Evolutionary conservation across 1,140 invertebrate species (phyloP).

Genomic region (Temnothorax nylanderi): DNA sequence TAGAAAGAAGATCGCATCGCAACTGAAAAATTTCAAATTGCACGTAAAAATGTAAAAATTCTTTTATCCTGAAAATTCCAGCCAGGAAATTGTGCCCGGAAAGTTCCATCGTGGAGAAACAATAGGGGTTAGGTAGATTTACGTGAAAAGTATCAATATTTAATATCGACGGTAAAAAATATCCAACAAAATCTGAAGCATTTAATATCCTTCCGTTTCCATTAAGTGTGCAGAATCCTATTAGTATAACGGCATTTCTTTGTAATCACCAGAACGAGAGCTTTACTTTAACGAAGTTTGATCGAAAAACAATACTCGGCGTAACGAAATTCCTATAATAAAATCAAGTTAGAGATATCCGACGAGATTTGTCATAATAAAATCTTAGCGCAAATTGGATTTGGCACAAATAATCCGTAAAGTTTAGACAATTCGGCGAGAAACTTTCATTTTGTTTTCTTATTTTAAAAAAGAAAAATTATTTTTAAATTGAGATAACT

Average conservation of each 20-base stretch:
- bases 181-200: constrained; percentile 26
- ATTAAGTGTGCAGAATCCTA: constrained; percentile 41
- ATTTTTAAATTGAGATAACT: background rate
- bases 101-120: background rate
- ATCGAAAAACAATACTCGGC: constrained; percentile 38
- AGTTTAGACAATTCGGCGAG: background rate
- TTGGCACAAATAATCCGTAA: background rate
- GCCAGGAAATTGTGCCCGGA: background rate
- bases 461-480: background rate
- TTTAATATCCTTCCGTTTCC: constrained; percentile 42
- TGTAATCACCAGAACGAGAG: constrained; percentile 39
- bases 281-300: constrained; percentile 50
- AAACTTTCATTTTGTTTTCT: background rate
- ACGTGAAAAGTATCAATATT: constrained; percentile 27
- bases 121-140: background rate
- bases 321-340: constrained; percentile 44
- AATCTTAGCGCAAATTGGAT: constrained; percentile 14
- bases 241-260: constrained; percentile 52
- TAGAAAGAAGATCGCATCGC: background rate
- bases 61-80: background rate
- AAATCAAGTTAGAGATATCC: constrained; percentile 27
- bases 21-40: background rate
- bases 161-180: constrained; percentile 32
- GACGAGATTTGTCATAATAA: constrained; percentile 24
- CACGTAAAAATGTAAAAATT: background rate